These are phyloP conservation scores for Pachyramphus minor DNA, from an alignment of 2,113 vertebrate species.

Conservation along the genomic window DNA sequence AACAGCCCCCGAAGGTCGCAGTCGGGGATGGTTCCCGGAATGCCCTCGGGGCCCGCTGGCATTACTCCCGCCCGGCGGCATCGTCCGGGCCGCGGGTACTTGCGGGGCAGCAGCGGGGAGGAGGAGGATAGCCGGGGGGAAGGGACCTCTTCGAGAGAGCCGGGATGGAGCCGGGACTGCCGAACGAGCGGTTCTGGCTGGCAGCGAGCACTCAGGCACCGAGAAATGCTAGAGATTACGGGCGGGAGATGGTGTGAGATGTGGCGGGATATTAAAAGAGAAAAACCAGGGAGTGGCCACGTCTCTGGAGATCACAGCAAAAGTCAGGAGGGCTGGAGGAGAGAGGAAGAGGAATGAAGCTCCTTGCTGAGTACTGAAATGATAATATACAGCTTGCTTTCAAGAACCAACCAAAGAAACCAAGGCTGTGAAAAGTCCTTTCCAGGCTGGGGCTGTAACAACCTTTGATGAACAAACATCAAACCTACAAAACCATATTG, in stretches of 20 bases:
- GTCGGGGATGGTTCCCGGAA: neutral
- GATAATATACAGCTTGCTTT: neutral
- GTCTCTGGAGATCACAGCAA: neutral
- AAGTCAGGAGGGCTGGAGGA: neutral
- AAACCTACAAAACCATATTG: neutral
- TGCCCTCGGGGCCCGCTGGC: neutral
- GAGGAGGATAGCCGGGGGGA: neutral
- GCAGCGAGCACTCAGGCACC: neutral
- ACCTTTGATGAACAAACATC: neutral
- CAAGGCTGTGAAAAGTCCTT: neutral
- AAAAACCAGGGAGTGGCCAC: neutral
- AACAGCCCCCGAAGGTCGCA: rapidly evolving
- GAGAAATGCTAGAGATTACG: rapidly evolving
- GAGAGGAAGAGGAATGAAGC: neutral
- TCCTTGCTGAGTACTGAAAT: neutral
- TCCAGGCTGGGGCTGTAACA: neutral
- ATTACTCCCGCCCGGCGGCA: no score
- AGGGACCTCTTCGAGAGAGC: neutral
- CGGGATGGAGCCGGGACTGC: neutral
- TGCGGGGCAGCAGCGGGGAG: neutral
- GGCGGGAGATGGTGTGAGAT: neutral
- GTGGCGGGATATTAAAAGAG: neutral
- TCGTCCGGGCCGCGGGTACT: neutral
- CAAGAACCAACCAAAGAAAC: neutral
- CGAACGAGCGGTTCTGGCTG: rapidly evolving